Evolutionary conservation across 2,797 vertebrate genomes (phyloP).

Genomic region (Lepilemur ruficaudatus): DNA sequence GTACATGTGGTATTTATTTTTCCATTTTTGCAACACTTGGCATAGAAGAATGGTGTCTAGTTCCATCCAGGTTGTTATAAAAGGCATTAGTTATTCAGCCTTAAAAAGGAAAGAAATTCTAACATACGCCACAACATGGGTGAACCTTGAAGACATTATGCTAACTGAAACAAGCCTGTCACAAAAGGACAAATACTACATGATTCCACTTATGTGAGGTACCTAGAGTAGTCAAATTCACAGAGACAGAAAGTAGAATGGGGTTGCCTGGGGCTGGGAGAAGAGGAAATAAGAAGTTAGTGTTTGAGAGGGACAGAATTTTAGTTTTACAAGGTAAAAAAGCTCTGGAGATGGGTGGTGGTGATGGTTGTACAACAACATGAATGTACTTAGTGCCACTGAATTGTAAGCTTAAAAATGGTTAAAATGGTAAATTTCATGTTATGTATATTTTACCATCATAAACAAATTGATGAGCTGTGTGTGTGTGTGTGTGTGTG

Average conservation of each 20-base stretch:
- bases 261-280: neutral
- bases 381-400: neutral
- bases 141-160: neutral
- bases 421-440: neutral
- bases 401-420: neutral
- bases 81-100: neutral
- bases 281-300: neutral
- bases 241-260: neutral
- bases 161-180: neutral
- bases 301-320: neutral
- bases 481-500: too few species aligned
- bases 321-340: neutral
- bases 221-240: neutral
- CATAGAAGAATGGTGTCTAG: too few species aligned
- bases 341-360: neutral
- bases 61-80: too few species aligned
- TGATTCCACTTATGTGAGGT: neutral
- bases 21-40: too few species aligned
- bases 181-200: neutral
- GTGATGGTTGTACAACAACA: neutral
- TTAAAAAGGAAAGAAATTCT: neutral
- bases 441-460: neutral
- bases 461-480: neutral
- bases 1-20: too few species aligned
- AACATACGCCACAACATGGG: neutral